These are phyloP conservation scores for Zosterops pallidus DNA, from an alignment of 2,113 vertebrate genomes.

Conservation along the genomic window DNA sequence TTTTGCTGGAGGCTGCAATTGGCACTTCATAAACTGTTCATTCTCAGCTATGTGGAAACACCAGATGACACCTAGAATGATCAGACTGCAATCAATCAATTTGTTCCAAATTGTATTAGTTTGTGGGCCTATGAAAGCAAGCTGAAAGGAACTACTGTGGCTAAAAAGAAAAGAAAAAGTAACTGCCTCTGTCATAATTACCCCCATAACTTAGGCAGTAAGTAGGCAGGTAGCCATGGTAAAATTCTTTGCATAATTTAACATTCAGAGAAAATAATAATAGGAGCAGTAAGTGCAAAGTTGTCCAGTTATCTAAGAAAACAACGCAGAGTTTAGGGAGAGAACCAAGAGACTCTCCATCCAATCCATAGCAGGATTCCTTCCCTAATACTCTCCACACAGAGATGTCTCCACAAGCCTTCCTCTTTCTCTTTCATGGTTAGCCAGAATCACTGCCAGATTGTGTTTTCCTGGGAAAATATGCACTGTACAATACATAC, in stretches of 20 bases:
- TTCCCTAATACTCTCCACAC: background rate
- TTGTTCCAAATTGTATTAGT: conserved; percentile 58
- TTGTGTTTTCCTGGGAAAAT: conserved; percentile 65
- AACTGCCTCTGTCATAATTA: background rate
- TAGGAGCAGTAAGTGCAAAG: background rate
- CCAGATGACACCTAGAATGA: conserved; percentile 63
- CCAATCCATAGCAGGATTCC: background rate
- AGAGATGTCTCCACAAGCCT: background rate
- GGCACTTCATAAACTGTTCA: conserved; percentile 75
- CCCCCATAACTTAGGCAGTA: background rate
- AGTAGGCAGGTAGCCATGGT: conserved; percentile 9
- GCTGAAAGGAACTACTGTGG: background rate
- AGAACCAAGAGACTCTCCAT: background rate
- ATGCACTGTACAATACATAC: conserved; percentile 56
- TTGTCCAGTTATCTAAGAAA: background rate
- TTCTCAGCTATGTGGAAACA: conserved; percentile 63
- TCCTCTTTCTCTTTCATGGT: conserved; percentile 11
- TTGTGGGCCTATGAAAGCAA: conserved; percentile 34
- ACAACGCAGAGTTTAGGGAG: background rate
- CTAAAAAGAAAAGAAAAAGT: conserved; percentile 11
- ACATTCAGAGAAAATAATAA: background rate
- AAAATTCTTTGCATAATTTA: conserved; percentile 31
- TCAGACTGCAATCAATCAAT: conserved; percentile 74
- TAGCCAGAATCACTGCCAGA: conserved; percentile 22
- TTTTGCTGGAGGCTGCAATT: conserved; percentile 64